These are phyloP conservation scores for Siphlonurus alternatus DNA, from an alignment of 2,888 invertebrate genomes.

Conservation along the genomic window DNA sequence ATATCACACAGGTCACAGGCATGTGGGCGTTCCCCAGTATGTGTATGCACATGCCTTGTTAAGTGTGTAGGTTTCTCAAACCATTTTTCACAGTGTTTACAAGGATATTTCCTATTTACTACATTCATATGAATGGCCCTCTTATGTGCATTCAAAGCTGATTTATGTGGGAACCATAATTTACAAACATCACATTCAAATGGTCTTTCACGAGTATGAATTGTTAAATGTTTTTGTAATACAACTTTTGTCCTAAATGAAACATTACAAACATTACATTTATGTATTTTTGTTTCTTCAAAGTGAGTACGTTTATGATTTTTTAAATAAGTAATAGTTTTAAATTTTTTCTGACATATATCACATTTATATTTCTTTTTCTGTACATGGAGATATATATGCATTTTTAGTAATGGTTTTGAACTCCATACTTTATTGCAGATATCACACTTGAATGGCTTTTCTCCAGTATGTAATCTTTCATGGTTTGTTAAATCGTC, in stretches of 20 bases:
- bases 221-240: not conserved
- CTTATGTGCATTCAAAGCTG: not conserved
- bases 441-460: too few species aligned
- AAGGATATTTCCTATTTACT: conserved; percentile 21
- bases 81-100: conserved; percentile 14
- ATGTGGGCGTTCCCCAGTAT: not conserved
- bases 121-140: conserved; percentile 15
- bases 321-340: not conserved
- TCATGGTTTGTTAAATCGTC: too few species aligned
- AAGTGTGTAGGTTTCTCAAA: conserved; percentile 12
- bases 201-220: not conserved
- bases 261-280: not conserved
- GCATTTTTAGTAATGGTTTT: not conserved
- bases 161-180: not conserved
- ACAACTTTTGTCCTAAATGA: not conserved
- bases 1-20: not conserved
- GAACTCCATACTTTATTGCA: too few species aligned
- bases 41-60: not conserved
- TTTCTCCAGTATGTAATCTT: too few species aligned
- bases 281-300: not conserved
- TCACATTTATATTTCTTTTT: not conserved
- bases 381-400: not conserved
- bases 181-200: not conserved
- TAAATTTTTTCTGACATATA: not conserved
- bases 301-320: not conserved